These are phyloP conservation scores for Maylandia zebra DNA, from an alignment of 2,113 vertebrate species.

Conservation along the genomic window DNA sequence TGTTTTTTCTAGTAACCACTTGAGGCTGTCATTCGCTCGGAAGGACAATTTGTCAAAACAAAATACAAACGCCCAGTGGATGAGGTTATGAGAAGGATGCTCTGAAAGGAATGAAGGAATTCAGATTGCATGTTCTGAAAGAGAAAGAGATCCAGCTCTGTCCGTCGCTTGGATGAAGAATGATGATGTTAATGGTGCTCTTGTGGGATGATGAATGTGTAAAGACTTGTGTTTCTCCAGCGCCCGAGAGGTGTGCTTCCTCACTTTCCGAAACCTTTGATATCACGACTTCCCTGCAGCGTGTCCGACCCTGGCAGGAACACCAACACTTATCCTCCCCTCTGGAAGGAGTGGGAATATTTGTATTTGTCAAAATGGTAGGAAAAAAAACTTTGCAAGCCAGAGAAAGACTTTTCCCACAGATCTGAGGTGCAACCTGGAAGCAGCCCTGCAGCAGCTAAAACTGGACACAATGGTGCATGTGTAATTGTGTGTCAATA, in stretches of 20 bases:
- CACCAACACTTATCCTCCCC: conserved; percentile 7
- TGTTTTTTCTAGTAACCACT: conserved; percentile 4
- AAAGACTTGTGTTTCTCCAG: conserved; percentile 19
- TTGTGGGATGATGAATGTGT: conserved; percentile 37
- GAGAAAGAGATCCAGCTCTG: neutral
- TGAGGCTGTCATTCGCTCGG: conserved; percentile 9
- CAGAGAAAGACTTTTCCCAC: neutral
- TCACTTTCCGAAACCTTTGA: conserved; percentile 1
- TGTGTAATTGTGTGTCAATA: neutral
- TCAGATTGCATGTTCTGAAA: conserved; percentile 12
- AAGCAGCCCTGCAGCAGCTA: neutral
- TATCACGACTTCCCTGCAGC: conserved; percentile 9
- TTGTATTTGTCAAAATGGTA: conserved; percentile 22
- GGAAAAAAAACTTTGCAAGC: conserved; percentile 12
- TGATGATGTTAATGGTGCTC: conserved; percentile 4
- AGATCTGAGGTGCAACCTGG: neutral
- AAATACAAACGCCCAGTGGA: neutral
- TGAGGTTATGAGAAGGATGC: neutral
- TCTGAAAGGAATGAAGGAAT: conserved; percentile 22
- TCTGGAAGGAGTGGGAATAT: conserved; percentile 46
- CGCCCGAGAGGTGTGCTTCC: conserved; percentile 8
- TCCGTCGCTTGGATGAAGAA: neutral
- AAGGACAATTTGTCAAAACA: neutral
- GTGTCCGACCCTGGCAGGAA: neutral
- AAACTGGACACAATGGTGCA: neutral